phyloP scores from a whole-genome alignment of 2,888 invertebrate genomes.

The Branchinecta sandiegonensis region DNA sequence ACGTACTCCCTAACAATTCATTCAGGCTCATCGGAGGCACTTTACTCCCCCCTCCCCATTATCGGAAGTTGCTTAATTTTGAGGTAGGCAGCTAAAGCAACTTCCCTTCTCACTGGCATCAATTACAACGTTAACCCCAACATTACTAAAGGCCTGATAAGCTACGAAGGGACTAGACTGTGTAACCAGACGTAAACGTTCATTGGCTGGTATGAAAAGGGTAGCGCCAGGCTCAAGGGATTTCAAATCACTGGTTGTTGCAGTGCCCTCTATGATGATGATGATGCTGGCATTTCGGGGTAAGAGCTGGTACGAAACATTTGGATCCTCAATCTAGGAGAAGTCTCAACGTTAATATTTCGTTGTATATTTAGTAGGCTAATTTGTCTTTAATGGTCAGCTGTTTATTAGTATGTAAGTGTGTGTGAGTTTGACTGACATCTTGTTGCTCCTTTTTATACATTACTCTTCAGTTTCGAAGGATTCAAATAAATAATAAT shows the following conservation, averaged over 20 bases:
- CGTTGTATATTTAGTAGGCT: too few species aligned
- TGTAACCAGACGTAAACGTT: not conserved
- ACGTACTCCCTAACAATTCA: too few species aligned
- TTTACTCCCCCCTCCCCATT: too few species aligned
- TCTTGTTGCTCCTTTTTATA: too few species aligned
- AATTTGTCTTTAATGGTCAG: too few species aligned
- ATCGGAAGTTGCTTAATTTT: too few species aligned
- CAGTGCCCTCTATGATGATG: not conserved
- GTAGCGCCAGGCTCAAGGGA: not conserved
- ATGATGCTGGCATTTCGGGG: slow-evolving; percentile 10
- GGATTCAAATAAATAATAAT: not conserved
- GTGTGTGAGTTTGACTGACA: too few species aligned
- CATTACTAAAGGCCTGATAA: not conserved
- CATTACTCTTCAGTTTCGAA: too few species aligned
- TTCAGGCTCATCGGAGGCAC: too few species aligned
- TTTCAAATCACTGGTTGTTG: not conserved
- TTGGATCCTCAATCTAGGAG: not conserved
- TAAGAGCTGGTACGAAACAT: not conserved
- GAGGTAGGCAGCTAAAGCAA: too few species aligned
- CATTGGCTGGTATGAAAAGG: not conserved
- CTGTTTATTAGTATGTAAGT: too few species aligned
- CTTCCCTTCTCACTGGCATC: too few species aligned
- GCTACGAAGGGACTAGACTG: not conserved
- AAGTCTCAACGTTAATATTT: not conserved
- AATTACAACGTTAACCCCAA: not conserved